Base-by-base conservation (phyloP, 2,888 invertebrate genomes). In the Eueremaeus valkanovi region DNA sequence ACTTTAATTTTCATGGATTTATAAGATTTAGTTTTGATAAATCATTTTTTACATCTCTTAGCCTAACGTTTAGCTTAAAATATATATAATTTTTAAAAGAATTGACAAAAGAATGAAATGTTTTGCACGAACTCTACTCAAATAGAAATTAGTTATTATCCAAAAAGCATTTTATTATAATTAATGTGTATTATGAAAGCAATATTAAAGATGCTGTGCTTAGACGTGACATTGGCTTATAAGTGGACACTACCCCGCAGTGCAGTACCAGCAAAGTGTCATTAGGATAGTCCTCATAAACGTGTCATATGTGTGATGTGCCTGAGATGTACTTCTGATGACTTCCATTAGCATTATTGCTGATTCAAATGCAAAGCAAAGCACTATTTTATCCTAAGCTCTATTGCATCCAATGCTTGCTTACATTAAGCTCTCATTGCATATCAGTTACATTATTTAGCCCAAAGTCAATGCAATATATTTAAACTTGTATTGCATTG, bases 1-100 rank as follows among this genome's bases (percentile, higher is more conserved):
- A 63, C 61, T 63, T 63, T 63, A 63, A 63, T 63, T 63, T 63
- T 63, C 33, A 63, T 63, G 61, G 61, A 63, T 63, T 63, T 63
- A 63, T 31, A 63, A 63, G 33, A 63, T 63, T 63, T 63, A 33
- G 6, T 16, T 63, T 31, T 31, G 31, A 63, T 63, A 31, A 63
- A 63, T 63, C 31, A 63, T 63, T 63, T 63, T 31, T n/a, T n/a
- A n/a, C 24, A 5, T 63, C 24, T 55, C 18, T 27, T 27, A 55
- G 27, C n/a, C 58, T n/a, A 33, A 31, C 55, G 55, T 21, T 16
- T 21, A 21, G 33, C 3, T 18, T 63, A 21, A 63, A 63, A 63
- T 16, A 33, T 16, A 45, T 45, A 45, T 45, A 45, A 29, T 63
- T 33, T n/a, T 27, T 29, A 16, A 31, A 63, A 33, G 61, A 63